Base-by-base conservation (phyloP, 2,888 invertebrate species). In the Incurvaria masculella region DNA sequence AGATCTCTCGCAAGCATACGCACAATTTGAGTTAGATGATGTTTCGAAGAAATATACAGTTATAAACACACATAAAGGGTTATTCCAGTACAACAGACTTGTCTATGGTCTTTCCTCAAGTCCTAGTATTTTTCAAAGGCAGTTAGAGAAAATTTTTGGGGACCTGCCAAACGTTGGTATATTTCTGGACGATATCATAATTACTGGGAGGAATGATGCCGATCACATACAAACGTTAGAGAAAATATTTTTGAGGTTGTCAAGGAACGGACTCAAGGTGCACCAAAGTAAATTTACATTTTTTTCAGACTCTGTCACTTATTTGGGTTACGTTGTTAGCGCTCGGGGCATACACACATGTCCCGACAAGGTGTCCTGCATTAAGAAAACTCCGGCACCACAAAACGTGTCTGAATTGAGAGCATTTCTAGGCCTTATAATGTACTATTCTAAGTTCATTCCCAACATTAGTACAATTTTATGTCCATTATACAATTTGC, bases 21-120 rank as follows among this genome's bases (percentile, higher is more conserved):
- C 23, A 6, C 23, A 23, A 23, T 6, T 23, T 10, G 23, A 23
- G 23, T 23, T 23, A 23, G 23, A 23, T 23, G 23, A 23, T 23
- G 10, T 23, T 23, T 23, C 23, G 10, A 10, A 20, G n/a, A 11
- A n/a, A 8, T 45, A n/a, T n/a, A 50, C 46, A 11, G 49, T 50
- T 1, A 42, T 50, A 3, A 50, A 50, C 14, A 50, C 47, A 2
- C 51, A 51, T n/a, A n/a, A n/a, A n/a, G n/a, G n/a, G n/a, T n/a
- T n/a, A n/a, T n/a, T n/a, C n/a, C n/a, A n/a, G n/a, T 51, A 51
- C 23, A 51, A 51, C 23, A 42, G 48, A 14, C 17, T 49, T 11
- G 46, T 49, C 14, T 50, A 39, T 19, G 44, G 48, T 10, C 21
- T 51, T 16, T 21, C 41, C 21, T 48, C 46, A n/a, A n/a, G n/a